These are phyloP conservation scores for Trachelus troglodyta DNA, from an alignment of 2,888 invertebrate species.

Conservation along the genomic window DNA sequence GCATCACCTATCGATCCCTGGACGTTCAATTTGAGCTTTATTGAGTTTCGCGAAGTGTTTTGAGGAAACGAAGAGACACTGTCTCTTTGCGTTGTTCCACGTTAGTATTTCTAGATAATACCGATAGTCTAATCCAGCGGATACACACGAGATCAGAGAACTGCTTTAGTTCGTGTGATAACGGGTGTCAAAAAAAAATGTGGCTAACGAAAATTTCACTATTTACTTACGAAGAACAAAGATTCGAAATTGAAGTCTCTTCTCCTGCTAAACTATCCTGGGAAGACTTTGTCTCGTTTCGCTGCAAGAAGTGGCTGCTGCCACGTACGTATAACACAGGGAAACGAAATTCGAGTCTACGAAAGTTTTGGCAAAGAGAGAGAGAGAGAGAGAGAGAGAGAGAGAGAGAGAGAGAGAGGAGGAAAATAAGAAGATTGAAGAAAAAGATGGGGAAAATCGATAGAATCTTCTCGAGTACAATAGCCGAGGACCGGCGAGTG, in stretches of 20 bases:
- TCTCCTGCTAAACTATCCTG: not conserved
- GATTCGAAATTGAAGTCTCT: not conserved
- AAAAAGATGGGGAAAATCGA: conserved; percentile 32
- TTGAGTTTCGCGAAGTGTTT: too few species aligned
- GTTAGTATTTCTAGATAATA: too few species aligned
- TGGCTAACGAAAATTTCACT: not conserved
- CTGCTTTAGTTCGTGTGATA: too few species aligned
- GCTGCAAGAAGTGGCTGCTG: too few species aligned
- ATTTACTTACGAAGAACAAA: not conserved
- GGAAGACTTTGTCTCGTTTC: too few species aligned
- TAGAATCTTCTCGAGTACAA: conserved; percentile 41
- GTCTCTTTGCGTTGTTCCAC: too few species aligned
- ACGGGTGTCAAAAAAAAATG: too few species aligned
- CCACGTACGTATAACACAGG: not conserved
- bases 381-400: conserved; percentile 20
- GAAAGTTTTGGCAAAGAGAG: conserved; percentile 1
- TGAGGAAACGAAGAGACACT: too few species aligned
- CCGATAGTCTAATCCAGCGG: too few species aligned
- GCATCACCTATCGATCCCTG: too few species aligned
- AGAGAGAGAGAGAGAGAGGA: not conserved
- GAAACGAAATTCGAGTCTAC: not conserved
- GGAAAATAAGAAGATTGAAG: not conserved
- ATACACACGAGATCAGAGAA: too few species aligned
- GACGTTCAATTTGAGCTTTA: too few species aligned
- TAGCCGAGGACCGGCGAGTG: conserved; percentile 27